Conservation (phyloP, 2,113 vertebrate genomes). For the Myocastor coypus region DNA sequence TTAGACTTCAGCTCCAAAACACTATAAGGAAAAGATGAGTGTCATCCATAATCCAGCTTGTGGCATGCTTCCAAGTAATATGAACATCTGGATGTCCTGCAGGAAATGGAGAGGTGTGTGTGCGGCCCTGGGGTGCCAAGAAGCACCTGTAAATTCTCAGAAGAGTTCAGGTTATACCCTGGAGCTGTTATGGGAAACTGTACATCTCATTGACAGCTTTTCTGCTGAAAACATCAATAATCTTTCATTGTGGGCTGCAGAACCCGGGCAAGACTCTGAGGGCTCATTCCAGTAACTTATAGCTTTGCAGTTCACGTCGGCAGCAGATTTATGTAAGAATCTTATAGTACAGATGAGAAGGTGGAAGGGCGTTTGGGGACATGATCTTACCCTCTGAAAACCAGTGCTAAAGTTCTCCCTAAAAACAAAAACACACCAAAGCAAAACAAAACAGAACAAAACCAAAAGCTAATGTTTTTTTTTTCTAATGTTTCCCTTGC, state of each 20-base stretch:
- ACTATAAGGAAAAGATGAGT: constrained; percentile 27
- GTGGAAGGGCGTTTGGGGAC: neutral
- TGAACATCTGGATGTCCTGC: constrained; percentile 65
- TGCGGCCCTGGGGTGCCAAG: constrained; percentile 35
- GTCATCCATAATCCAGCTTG: neutral
- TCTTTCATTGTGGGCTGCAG: constrained; percentile 67
- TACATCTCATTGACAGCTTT: constrained; percentile 83
- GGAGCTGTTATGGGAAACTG: constrained; percentile 76
- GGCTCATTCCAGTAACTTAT: constrained; percentile 79
- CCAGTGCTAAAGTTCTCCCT: constrained; percentile 5
- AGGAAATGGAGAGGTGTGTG: constrained; percentile 20
- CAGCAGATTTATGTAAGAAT: constrained; percentile 69
- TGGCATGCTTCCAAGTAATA: neutral
- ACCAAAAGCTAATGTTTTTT: neutral
- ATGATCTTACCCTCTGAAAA: constrained; percentile 56
- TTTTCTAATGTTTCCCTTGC: neutral
- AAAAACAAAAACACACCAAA: neutral
- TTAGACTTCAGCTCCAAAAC: neutral
- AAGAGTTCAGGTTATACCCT: constrained; percentile 67
- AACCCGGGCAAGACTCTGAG: constrained; percentile 66
- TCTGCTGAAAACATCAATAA: constrained; percentile 82
- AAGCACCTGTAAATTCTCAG: constrained; percentile 69
- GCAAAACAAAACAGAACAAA: neutral
- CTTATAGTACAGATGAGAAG: constrained; percentile 25
- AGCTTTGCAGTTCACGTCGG: constrained; percentile 73